Evolutionary conservation across 2,888 invertebrate genomes (phyloP).

Genomic region (Eupithecia subfuscata): DNA sequence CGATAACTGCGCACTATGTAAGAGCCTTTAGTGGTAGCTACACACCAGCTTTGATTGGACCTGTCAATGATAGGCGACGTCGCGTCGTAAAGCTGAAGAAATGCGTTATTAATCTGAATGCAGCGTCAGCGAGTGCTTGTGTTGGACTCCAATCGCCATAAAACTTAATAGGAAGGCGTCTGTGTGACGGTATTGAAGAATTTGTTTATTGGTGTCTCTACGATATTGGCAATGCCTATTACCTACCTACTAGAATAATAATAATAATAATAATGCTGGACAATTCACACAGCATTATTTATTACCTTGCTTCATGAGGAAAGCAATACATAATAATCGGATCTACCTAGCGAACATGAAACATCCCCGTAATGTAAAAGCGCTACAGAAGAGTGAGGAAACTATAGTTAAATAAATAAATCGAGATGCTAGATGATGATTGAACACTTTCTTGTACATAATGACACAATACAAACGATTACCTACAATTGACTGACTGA

Average conservation of each 20-base stretch:
- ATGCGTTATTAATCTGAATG: neutral
- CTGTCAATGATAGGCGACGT: neutral
- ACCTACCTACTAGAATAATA: neutral
- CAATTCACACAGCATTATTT: too few species aligned
- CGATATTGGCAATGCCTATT: neutral
- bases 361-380: too few species aligned
- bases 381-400: too few species aligned
- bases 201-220: neutral
- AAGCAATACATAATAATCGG: neutral
- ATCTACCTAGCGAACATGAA: neutral
- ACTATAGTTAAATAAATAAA: too few species aligned
- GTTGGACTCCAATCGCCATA: neutral
- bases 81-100: constrained; percentile 5
- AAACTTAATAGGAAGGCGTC: neutral
- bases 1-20: neutral
- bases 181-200: neutral
- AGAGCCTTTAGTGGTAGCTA: neutral
- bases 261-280: too few species aligned
- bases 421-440: too few species aligned
- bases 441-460: too few species aligned
- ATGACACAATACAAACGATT: too few species aligned
- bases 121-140: neutral
- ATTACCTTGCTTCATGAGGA: neutral
- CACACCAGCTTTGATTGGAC: constrained; percentile 4
- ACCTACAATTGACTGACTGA: too few species aligned